Percentiles rank a stretch among this genome's conserved stretches.
phyloP scores from a whole-genome alignment of 53 echinoderm and acorn worm genomes.

The Hippasteria phrygiana region DNA sequence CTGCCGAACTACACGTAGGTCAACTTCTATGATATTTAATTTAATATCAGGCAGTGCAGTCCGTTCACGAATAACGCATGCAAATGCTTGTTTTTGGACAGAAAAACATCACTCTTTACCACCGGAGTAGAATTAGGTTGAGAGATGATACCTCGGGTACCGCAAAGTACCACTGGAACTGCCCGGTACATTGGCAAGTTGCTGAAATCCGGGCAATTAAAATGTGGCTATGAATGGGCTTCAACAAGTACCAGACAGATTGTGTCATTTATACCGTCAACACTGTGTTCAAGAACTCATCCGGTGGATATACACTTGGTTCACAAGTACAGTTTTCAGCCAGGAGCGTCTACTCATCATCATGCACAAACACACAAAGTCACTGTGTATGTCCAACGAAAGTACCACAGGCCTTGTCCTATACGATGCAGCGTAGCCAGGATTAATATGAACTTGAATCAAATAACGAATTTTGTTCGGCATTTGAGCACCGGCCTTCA shows the following conservation, averaged over 20 bases:
- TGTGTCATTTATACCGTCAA: not conserved
- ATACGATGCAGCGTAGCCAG: constrained; percentile 11
- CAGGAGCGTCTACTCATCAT: not conserved
- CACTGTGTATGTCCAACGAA: constrained; percentile 14
- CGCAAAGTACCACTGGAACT: constrained; percentile 3
- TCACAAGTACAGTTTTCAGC: not conserved
- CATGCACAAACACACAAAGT: not conserved
- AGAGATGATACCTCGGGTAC: constrained; percentile 28
- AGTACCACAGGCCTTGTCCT: not conserved
- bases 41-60: no score
- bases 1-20: no score
- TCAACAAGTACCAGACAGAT: not conserved
- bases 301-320: not conserved
- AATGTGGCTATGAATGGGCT: not conserved
- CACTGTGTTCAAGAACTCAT: not conserved
- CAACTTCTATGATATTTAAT: no score
- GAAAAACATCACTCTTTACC: not conserved
- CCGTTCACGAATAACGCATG: no score
- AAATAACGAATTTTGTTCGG: constrained; percentile 6
- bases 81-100: no score
- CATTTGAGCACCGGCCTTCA: constrained; percentile 24
- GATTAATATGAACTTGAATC: constrained; percentile 22
- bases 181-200: constrained; percentile 16
- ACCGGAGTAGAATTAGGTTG: not conserved
- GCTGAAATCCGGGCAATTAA: not conserved